These are phyloP conservation scores for Leucoraja ocellata DNA, from an alignment of 2,797 vertebrate genomes.

Conservation along the genomic window DNA sequence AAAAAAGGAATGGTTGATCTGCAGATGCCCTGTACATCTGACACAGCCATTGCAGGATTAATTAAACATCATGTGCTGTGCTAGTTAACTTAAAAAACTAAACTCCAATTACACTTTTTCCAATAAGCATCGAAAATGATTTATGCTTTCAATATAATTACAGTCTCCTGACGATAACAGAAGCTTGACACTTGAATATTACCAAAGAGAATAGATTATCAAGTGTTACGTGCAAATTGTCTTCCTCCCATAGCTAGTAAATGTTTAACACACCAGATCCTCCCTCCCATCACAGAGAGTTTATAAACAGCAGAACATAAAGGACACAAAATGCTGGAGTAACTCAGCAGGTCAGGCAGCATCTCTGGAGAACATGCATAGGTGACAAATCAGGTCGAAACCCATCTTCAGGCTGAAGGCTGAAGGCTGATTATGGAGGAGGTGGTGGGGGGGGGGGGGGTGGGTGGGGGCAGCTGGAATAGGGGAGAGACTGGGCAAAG, in stretches of 20 bases:
- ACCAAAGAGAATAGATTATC: slow-evolving; percentile 33
- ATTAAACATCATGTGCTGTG: slow-evolving; percentile 22
- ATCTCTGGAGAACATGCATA: no score
- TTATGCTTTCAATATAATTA: slow-evolving; percentile 35
- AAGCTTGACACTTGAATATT: slow-evolving; percentile 32
- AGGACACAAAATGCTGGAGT: no score
- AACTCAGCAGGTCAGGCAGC: no score
- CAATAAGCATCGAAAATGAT: slow-evolving; percentile 31
- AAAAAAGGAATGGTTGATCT: slow-evolving; percentile 19
- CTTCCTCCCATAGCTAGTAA: not conserved
- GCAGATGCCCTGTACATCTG: slow-evolving; percentile 10
- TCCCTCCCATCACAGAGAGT: not conserved
- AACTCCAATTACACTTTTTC: slow-evolving; percentile 34
- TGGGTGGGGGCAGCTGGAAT: no score
- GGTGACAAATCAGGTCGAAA: no score
- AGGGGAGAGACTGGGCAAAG: no score
- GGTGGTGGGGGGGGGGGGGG: no score
- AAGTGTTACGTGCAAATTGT: slow-evolving; percentile 19
- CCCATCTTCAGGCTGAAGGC: no score
- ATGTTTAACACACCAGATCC: not conserved
- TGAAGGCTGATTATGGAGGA: no score
- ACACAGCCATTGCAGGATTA: slow-evolving; percentile 28
- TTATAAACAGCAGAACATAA: not conserved
- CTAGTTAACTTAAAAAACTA: slow-evolving; percentile 29
- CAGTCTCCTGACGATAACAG: not conserved